Percentiles rank a stretch among this genome's conserved stretches.
These are phyloP conservation scores for Eulemur mongoz DNA, from an alignment of 2,797 vertebrate species.

Conservation along the genomic window DNA sequence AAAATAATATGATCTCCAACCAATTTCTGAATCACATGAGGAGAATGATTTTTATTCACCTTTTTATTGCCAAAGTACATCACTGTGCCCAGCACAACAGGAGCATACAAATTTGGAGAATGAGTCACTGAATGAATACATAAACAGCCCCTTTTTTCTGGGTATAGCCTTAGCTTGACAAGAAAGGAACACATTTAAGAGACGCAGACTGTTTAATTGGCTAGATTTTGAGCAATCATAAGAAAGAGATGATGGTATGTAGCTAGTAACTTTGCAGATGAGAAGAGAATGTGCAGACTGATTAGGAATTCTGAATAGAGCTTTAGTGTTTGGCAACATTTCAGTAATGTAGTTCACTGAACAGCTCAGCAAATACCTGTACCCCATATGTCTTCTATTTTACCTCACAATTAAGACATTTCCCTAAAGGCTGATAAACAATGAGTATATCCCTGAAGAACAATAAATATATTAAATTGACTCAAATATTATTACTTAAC, in stretches of 20 bases:
- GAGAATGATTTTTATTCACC: neutral
- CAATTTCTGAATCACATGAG: neutral
- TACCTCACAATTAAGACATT: constrained; percentile 45
- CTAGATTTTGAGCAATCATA: neutral
- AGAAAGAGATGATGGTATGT: neutral
- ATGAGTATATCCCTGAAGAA: constrained; percentile 9
- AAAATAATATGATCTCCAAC: neutral
- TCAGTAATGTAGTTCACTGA: constrained; percentile 34
- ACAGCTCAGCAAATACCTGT: constrained; percentile 54
- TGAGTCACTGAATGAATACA: neutral
- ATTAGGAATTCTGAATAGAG: constrained; percentile 39
- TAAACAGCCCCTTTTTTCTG: neutral
- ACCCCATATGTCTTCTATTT: constrained; percentile 56
- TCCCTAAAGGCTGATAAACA: constrained; percentile 56
- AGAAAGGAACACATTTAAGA: neutral
- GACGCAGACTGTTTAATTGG: neutral
- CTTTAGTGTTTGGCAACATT: neutral
- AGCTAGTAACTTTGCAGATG: neutral
- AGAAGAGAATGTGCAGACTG: neutral
- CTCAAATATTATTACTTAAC: constrained; percentile 59
- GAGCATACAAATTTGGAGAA: neutral
- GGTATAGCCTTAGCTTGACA: neutral
- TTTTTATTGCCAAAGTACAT: neutral
- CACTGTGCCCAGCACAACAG: neutral
- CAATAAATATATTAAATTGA: neutral